Conservation (phyloP, 2,888 invertebrate species). For the Crocallis elinguaria region DNA sequence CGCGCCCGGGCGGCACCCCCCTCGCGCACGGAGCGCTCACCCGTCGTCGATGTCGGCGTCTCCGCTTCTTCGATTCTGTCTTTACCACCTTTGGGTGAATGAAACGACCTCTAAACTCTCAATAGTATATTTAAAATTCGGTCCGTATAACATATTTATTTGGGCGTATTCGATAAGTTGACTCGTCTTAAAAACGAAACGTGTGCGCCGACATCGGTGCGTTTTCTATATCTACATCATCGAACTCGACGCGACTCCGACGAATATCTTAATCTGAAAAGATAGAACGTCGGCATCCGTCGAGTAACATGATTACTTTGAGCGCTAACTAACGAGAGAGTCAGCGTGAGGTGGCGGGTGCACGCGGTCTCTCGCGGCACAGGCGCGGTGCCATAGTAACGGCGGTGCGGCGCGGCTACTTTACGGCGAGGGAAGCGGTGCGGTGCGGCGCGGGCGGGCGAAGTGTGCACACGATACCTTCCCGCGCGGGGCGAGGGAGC, state of each 20-base stretch:
- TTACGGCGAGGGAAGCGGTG: conserved; percentile 67
- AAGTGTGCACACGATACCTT: conserved; percentile 50
- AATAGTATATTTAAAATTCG: conserved; percentile 29
- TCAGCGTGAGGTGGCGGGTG: too few species aligned
- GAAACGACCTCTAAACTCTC: conserved; percentile 42
- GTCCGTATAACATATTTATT: background rate
- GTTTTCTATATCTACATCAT: conserved; percentile 2
- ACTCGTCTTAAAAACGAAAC: background rate
- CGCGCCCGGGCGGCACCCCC: conserved; percentile 21
- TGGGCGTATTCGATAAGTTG: conserved; percentile 2
- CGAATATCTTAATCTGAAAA: background rate
- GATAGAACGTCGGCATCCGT: conserved; percentile 7
- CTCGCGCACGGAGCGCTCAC: conserved; percentile 11
- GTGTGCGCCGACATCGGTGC: conserved; percentile 14
- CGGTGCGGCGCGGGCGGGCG: conserved; percentile 53
- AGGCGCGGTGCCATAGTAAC: background rate
- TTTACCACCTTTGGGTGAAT: conserved; percentile 44
- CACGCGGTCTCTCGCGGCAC: too few species aligned
- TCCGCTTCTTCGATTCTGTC: conserved; percentile 22
- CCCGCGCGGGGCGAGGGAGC: conserved; percentile 65
- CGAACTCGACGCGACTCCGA: background rate
- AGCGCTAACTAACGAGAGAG: background rate
- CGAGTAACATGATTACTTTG: conserved; percentile 1
- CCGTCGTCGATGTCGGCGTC: conserved; percentile 19
- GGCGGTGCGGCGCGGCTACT: conserved; percentile 48